Evolutionary conservation across 2,797 vertebrate genomes (phyloP), one percentile per base, ranked within the genome.

Genomic region (Alca torda): DNA sequence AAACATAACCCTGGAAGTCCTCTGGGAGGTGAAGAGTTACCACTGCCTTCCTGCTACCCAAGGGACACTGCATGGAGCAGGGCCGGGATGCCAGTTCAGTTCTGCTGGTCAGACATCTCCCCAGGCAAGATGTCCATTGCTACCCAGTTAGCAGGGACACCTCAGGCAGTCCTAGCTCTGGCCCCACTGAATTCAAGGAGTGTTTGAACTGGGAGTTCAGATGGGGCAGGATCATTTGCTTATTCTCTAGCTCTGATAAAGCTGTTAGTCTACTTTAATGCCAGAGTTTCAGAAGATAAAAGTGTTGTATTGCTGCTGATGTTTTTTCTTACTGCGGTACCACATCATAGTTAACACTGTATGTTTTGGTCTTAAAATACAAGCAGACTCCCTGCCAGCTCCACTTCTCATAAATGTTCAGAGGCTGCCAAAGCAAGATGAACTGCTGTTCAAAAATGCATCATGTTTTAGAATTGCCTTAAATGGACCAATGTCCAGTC

Each of bases 381-480:
- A 54, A 76, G 48, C 65, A 91, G 54, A 43, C 12, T 95, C 46
- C 46, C 18, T 84, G 93, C 92, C 93, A 95, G 43, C 43, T 74
- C 20, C 23, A 13, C 20, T 87, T 83, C 77, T 95, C 51, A n/a
- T 73, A 70, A 95, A 84, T 10, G 48, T 45, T 86, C 70, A 45
- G 43, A 84, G 81, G 43, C 59, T 92, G 90, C 93, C 96, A 94
- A 94, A 92, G 57, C 69, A 83, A 91, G 61, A 91, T 17, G 64
- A 96, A 88, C 43, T 50, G 81, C 48, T 0, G 10, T 48, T 91
- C 68, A 94, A 91, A 95, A 92, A 94, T 77, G 84, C 63, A 57
- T 46, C 57, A 33, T 64, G 68, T 77, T 90, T 93, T 84, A 90
- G n/a, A 80, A 88, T 92, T 87, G 89, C 89, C 89, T 90, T 95